Evolutionary conservation across 1,140 invertebrate species (phyloP), one percentile per base, ranked within the genome.

Genomic region (Hylyphantes graminicola): DNA sequence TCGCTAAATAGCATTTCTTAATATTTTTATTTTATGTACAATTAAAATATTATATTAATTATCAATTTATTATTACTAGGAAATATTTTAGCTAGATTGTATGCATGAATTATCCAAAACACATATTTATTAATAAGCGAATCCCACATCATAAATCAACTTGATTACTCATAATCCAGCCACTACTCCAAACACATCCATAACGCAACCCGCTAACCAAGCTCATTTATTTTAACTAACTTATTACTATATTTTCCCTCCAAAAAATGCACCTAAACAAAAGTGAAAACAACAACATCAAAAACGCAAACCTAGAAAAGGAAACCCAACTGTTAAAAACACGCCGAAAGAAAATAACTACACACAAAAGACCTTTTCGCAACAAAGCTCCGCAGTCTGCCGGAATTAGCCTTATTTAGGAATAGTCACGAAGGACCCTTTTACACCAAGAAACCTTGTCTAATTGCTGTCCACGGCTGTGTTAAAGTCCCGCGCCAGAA

Each of bases 391-490:
- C 54, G 35, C 2, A 17, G 8, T 15, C 17, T n/a, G 17, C 10
- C 8, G 21, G 57, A 80, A 80, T 80, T 80, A 59, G 77, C 64
- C 55, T 80, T 80, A 80, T 80, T 80, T 54, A 21, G 10, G 21
- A n/a, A 61, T 57, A 80, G 77, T 80, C 77, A 80, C 77, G 77
- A 67, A 78, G 63, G 19, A 7, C 35, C 65, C 55, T 59, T 53
- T 21, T 13, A 70, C 65, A 19, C 53, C 19, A 3, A n/a, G 7
- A 51, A 70, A 35, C 19, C 53, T 50, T 65, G 50, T 67, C 55
- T 80, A 80, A 80, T 80, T 80, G 77, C 65, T 70, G 53, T 67
- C 65, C 65, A 70, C 68, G 68, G 48, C 35, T 17, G 68, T 53
- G 54, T 70, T 70, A 70, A 35, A 70, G 68, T 70, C 54, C 35